phyloP scores from a whole-genome alignment of 2,888 invertebrate species.

The Anoplius nigerrimus region DNA sequence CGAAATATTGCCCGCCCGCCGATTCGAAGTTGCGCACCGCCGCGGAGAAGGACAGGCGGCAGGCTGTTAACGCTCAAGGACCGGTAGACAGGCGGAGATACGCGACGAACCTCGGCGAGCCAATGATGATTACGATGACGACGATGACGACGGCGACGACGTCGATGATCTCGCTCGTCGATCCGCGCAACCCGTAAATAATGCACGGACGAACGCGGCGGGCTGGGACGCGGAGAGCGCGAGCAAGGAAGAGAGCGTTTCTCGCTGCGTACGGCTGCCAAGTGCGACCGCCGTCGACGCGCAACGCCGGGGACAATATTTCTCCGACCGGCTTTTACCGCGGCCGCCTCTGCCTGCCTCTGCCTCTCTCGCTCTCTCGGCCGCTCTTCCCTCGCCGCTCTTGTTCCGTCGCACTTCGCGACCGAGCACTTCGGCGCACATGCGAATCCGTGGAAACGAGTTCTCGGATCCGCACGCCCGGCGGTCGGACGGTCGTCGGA shows the following conservation, averaged over 20 bases:
- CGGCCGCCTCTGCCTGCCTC: background rate
- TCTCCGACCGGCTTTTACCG: background rate
- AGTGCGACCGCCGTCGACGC: too few relatives aligned
- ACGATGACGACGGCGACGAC: too few relatives aligned
- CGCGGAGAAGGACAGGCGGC: too few relatives aligned
- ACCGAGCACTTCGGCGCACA: background rate
- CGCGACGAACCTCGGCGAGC: too few relatives aligned
- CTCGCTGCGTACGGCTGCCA: too few relatives aligned
- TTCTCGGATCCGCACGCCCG: background rate
- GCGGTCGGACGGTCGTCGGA: background rate
- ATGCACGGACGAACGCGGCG: background rate
- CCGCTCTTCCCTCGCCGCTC: too few relatives aligned
- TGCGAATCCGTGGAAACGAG: background rate
- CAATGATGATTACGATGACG: too few relatives aligned
- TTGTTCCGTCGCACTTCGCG: background rate
- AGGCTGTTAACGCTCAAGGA: too few relatives aligned
- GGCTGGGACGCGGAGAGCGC: background rate
- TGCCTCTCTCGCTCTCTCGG: too few relatives aligned
- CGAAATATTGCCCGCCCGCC: background rate
- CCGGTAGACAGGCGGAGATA: background rate
- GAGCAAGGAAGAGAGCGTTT: background rate
- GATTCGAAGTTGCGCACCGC: background rate
- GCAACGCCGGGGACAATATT: too few relatives aligned
- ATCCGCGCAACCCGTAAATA: constrained; percentile 3
- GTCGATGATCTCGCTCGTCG: background rate